phyloP scores from a whole-genome alignment of 2,888 invertebrate genomes.

The Mellilla xanthometata region DNA sequence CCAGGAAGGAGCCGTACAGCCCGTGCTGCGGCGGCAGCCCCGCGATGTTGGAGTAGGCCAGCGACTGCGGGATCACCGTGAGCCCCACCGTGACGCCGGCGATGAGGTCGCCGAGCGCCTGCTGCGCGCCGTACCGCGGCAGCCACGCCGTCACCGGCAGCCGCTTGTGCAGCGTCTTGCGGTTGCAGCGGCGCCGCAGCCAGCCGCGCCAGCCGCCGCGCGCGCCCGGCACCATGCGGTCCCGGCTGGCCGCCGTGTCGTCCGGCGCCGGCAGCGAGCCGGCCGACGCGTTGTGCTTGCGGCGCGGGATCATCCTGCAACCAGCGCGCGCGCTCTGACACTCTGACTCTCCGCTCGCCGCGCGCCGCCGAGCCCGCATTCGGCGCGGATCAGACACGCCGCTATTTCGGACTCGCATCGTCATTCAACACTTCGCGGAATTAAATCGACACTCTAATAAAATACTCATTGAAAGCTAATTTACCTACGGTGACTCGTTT shows the following conservation, averaged over 20 bases:
- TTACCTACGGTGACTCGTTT: too few relatives aligned
- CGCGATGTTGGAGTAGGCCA: slow-evolving; percentile 91
- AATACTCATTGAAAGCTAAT: too few relatives aligned
- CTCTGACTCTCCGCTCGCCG: too few relatives aligned
- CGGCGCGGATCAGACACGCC: not conserved
- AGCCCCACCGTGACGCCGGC: slow-evolving; percentile 96
- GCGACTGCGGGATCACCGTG: slow-evolving; percentile 95
- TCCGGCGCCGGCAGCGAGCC: slow-evolving; percentile 72
- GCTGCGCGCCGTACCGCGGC: slow-evolving; percentile 85
- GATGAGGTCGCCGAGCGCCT: slow-evolving; percentile 92
- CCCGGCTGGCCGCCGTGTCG: slow-evolving; percentile 78
- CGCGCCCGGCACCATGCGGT: slow-evolving; percentile 59
- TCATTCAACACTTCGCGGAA: too few relatives aligned
- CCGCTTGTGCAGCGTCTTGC: slow-evolving; percentile 87
- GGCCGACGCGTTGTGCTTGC: slow-evolving; percentile 75
- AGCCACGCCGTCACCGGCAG: slow-evolving; percentile 90
- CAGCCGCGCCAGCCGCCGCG: slow-evolving; percentile 63
- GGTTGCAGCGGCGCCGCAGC: slow-evolving; percentile 82
- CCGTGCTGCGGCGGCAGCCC: slow-evolving; percentile 93
- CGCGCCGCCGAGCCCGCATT: too few relatives aligned
- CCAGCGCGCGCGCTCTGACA: too few relatives aligned
- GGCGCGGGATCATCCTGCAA: slow-evolving; percentile 72
- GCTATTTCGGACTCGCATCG: not conserved
- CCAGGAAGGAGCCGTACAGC: slow-evolving; percentile 96
- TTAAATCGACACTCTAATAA: too few relatives aligned